Base-by-base conservation (phyloP, 1,140 invertebrate species). In the Lasioglossum albipes region DNA sequence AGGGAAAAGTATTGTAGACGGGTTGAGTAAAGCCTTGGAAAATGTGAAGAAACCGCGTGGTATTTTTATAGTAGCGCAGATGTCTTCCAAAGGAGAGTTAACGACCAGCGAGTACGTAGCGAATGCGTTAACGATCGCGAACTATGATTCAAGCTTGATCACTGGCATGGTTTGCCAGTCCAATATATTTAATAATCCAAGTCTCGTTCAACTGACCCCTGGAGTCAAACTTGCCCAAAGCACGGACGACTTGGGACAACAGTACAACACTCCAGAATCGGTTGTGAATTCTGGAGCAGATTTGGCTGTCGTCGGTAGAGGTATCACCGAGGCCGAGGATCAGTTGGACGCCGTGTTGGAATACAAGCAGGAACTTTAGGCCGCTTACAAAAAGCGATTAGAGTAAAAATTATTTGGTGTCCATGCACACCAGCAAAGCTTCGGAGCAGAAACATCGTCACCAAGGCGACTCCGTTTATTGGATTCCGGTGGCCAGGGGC, bases 231-330 rank as follows among this genome's bases (percentile, higher is more conserved):
- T 97, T 6, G 92, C 94, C 89, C 90, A 95, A 92, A 92, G 94
- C 90, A 91, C 91, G 45, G 96, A 96, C 88, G 90, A 94, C 59
- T 91, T 96, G 77, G 95, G 95, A 13, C 93, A 94, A 78, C 88
- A 92, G 36, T 99, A 99, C 89, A 95, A 96, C 71, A 96, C 96
- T 57, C 98, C 98, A 5, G 95, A 96, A 84, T 94, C 95, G 73
- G 97, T 98, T 18, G 95, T 99, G 10, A 95, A 96, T 80, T 95
- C 96, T 85, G 97, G 97, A 54, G 97, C 97, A 42, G 99, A 99
- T 94, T 94, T 99, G 52, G 96, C 97, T 45, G 98, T 99, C 59
- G 98, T 99, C 0, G 99, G 99, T 6, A 94, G 98, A 86, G 98
- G 98, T 6, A 98, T 99, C 80, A 95, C 96, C 1, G 91, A 95